phyloP scores from a whole-genome alignment of 1,140 invertebrate genomes.

The Tetranychus urticae region DNA sequence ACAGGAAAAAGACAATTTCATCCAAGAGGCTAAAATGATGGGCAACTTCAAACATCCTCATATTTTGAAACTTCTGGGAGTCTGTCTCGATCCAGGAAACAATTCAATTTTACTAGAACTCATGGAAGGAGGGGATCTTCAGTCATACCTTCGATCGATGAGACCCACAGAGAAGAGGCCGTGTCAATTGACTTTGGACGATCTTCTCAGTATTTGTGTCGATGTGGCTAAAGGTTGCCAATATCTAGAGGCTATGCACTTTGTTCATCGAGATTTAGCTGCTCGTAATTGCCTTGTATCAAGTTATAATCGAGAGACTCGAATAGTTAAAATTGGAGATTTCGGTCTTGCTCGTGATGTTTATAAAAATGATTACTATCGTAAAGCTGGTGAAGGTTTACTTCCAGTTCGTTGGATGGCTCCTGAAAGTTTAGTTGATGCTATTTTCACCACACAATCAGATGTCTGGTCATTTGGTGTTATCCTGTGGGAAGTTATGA shows the following conservation, averaged over 20 bases:
- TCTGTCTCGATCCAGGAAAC: slow-evolving; percentile 76
- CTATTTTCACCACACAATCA: slow-evolving; percentile 52
- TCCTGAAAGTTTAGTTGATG: slow-evolving; percentile 45
- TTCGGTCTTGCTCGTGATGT: slow-evolving; percentile 71
- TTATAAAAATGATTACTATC: slow-evolving; percentile 18
- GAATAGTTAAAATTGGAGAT: slow-evolving; percentile 86
- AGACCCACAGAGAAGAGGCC: not conserved
- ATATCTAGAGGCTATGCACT: slow-evolving; percentile 80
- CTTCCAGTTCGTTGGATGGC: slow-evolving; percentile 77
- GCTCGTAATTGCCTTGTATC: slow-evolving; percentile 78
- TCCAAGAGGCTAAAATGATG: slow-evolving; percentile 92
- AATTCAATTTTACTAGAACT: slow-evolving; percentile 83
- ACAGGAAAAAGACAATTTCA: slow-evolving; percentile 70
- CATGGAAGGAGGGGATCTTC: slow-evolving; percentile 84
- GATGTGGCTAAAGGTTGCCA: slow-evolving; percentile 76
- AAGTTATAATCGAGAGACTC: slow-evolving; percentile 29
- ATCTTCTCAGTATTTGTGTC: slow-evolving; percentile 70
- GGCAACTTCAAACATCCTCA: slow-evolving; percentile 89
- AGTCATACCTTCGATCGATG: slow-evolving; percentile 47
- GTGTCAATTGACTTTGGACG: slow-evolving; percentile 36
- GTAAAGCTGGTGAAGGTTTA: slow-evolving; percentile 41
- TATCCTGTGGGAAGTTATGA: slow-evolving; percentile 40
- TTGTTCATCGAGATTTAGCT: slow-evolving; percentile 80
- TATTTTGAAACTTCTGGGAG: slow-evolving; percentile 69
- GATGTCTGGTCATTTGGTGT: slow-evolving; percentile 72